Conservation (phyloP, 2,888 invertebrate species). For the Gastracanthus pulcherrimus region DNA sequence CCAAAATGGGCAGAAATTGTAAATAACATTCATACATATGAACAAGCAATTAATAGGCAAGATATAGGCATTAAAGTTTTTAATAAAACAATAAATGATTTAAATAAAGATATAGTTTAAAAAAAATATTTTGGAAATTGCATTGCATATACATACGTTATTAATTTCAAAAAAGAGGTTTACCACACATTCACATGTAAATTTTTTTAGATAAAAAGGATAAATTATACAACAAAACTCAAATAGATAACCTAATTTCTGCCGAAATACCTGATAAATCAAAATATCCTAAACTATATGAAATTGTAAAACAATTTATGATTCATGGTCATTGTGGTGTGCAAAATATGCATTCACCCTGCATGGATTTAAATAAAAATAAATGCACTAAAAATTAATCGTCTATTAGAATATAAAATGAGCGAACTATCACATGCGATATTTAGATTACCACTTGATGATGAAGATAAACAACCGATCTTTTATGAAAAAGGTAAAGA, state of each 20-base stretch:
- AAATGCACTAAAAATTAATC: background rate
- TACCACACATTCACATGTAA: too few relatives aligned
- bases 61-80: slow-evolving; percentile 62
- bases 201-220: slow-evolving; percentile 61
- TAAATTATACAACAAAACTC: slow-evolving; percentile 60
- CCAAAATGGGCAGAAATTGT: too few relatives aligned
- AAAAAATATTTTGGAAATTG: too few relatives aligned
- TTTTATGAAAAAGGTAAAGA: slow-evolving; percentile 2
- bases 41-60: slow-evolving; percentile 64
- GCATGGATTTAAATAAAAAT: background rate
- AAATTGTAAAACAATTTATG: slow-evolving; percentile 50
- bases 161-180: too few relatives aligned
- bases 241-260: slow-evolving; percentile 56
- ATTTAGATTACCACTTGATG: slow-evolving; percentile 28
- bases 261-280: too few relatives aligned
- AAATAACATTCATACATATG: background rate
- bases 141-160: too few relatives aligned
- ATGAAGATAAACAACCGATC: slow-evolving; percentile 62
- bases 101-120: too few relatives aligned
- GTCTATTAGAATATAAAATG: too few relatives aligned
- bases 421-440: too few relatives aligned
- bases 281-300: slow-evolving; percentile 29
- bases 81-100: too few relatives aligned
- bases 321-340: slow-evolving; percentile 48
- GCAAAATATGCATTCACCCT: slow-evolving; percentile 13